Conservation (phyloP, 2,797 vertebrate genomes). For the Borostomias antarcticus region DNA sequence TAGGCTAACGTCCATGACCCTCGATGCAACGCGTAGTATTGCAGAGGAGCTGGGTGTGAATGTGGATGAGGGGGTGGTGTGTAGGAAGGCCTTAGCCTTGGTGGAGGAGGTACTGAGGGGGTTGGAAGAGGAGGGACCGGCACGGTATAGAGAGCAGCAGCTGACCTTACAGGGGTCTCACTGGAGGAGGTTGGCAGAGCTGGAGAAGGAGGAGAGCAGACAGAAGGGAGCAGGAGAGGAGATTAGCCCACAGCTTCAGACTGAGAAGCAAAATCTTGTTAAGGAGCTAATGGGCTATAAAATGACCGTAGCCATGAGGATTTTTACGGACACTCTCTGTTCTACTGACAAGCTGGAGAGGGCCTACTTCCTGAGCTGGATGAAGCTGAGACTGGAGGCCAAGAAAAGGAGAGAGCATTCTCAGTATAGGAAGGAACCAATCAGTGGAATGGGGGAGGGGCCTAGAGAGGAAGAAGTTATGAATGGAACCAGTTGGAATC, state of each 20-base stretch:
- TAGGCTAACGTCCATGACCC: conserved; percentile 54
- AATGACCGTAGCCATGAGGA: conserved; percentile 70
- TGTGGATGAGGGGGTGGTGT: conserved; percentile 76
- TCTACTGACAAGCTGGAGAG: conserved; percentile 63
- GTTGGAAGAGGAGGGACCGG: conserved; percentile 60
- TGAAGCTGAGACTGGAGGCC: conserved; percentile 74
- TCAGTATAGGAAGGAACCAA: neutral
- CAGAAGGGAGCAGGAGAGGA: conserved; percentile 44
- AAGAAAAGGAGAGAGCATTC: conserved; percentile 55
- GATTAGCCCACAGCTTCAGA: conserved; percentile 42
- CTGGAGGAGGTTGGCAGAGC: conserved; percentile 68
- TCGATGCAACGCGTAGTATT: conserved; percentile 69
- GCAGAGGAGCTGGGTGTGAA: conserved; percentile 65
- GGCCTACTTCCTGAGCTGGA: conserved; percentile 81
- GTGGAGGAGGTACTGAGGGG: conserved; percentile 65
- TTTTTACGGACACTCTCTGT: conserved; percentile 73
- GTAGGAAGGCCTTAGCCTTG: conserved; percentile 67
- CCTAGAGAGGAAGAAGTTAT: conserved; percentile 30
- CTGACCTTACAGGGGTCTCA: conserved; percentile 76
- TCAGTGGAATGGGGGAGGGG: conserved; percentile 15
- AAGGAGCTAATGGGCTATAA: conserved; percentile 63
- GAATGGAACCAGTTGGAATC: conserved; percentile 13
- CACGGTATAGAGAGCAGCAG: conserved; percentile 66
- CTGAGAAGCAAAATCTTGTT: conserved; percentile 58
- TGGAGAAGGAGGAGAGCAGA: conserved; percentile 75